Base-by-base conservation (phyloP, 2,797 vertebrate species). In the Hemitrygon akajei region DNA sequence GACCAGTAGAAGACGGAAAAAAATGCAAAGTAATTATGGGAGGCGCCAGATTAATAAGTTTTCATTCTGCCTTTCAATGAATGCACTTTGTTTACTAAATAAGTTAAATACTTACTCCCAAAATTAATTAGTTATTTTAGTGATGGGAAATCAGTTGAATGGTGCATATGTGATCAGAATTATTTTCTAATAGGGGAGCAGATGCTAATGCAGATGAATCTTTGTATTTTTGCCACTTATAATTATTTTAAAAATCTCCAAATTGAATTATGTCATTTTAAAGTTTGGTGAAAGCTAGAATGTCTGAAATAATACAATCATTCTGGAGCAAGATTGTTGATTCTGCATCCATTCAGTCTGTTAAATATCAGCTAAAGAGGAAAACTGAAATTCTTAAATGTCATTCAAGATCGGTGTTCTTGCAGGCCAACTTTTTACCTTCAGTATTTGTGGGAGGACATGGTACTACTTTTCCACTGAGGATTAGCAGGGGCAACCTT, bases 371-470 rank as follows among this genome's bases (percentile, higher is more conserved):
- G 37, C 34, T 47, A 71, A 12, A n/a, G 76, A 73, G 86, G 7
- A 66, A 37, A 66, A 20, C 7, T 37, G n/a, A 89, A 56, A 58
- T 93, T 58, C 22, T 30, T 10, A 93, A 58, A 27, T 9, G 7
- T 20, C 18, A 27, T 66, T 89, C 20, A 1, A 18, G 86, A 10
- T 0, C 60, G 82, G 12, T 77, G 40, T 34, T 56, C 22, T 30
- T 93, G 73, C 25, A n/a, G 73, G 34, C 37, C 91, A 75, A 34
- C n/a, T 22, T 10, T 5, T 69, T 18, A 69, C 66, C 96, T 97
- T 96, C 97, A 97, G 97, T 97, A 86, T 96, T 97, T 96, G 96
- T 97, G 97, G 97, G 97, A 97, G 97, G 97, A 97, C 96, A 95
- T 97, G 96, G 96, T 97, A 97, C 97, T 97, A 96, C 97, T 97